Evolutionary conservation across 2,113 vertebrate genomes (phyloP).

Genomic region (Gymnorhina tibicen): DNA sequence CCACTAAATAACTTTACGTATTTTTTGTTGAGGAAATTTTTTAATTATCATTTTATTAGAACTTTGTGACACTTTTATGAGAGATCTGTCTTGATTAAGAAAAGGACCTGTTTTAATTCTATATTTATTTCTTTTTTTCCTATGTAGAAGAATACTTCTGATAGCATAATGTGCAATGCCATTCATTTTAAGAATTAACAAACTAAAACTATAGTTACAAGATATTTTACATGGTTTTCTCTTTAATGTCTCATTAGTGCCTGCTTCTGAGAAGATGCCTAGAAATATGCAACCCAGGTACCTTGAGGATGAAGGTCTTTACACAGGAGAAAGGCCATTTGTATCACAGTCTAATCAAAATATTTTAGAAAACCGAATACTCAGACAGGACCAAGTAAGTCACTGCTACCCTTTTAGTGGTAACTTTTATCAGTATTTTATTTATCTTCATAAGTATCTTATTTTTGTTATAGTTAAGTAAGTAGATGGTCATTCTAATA

Average conservation of each 20-base stretch:
- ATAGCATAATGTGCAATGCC: not conserved
- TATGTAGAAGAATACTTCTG: not conserved
- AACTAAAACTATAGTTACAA: not conserved
- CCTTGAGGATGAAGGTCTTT: conserved; percentile 94
- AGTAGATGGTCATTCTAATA: not conserved
- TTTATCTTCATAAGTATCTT: not conserved
- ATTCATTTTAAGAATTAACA: not conserved
- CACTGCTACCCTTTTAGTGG: not conserved
- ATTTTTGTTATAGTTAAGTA: not conserved
- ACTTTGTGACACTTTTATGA: not conserved
- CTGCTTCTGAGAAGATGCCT: conserved; percentile 82
- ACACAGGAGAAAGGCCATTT: conserved; percentile 82
- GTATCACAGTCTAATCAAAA: conserved; percentile 82
- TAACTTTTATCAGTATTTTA: not conserved
- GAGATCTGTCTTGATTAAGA: not conserved
- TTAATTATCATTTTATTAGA: not conserved
- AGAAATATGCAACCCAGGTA: conserved; percentile 87
- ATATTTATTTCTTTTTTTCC: not conserved
- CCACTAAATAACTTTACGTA: not conserved
- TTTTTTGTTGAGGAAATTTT: not conserved
- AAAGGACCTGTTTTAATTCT: not conserved
- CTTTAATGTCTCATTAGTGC: conserved; percentile 70
- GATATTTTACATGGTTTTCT: not conserved
- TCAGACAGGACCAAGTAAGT: conserved; percentile 83
- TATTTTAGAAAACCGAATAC: conserved; percentile 89